These are phyloP conservation scores for Smithornis capensis DNA, from an alignment of 2,113 vertebrate genomes.

Conservation along the genomic window DNA sequence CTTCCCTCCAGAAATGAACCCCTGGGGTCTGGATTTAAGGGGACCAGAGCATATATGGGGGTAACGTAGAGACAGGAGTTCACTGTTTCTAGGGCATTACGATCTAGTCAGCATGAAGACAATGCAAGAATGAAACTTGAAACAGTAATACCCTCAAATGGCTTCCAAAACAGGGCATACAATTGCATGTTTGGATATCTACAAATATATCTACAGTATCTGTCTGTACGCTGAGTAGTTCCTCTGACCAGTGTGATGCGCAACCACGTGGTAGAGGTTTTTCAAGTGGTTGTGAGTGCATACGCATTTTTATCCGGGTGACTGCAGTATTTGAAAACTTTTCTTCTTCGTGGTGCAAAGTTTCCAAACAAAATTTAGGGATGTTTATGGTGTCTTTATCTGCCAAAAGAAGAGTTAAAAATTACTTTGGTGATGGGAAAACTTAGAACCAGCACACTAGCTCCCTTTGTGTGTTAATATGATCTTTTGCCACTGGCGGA, in stretches of 20 bases:
- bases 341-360: background rate
- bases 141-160: background rate
- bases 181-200: background rate
- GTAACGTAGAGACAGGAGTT: background rate
- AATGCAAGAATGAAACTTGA: background rate
- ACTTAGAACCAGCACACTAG: conserved; percentile 1
- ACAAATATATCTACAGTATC: background rate
- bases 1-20: background rate
- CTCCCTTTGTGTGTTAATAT: conserved; percentile 10
- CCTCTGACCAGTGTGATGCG: background rate
- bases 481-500: conserved; percentile 14
- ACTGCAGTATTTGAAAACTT: background rate
- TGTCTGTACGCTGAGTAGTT: background rate
- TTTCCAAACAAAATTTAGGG: background rate
- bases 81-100: background rate
- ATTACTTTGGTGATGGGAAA: background rate
- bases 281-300: background rate
- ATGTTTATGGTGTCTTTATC: background rate
- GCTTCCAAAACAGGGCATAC: background rate
- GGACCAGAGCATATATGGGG: background rate
- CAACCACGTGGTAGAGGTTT: fast-evolving
- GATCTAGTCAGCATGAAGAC: background rate
- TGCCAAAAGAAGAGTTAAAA: conserved; percentile 19
- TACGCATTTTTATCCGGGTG: background rate
- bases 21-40: background rate